phyloP scores from a whole-genome alignment of 2,113 vertebrate genomes.

The Podarcis raffonei region DNA sequence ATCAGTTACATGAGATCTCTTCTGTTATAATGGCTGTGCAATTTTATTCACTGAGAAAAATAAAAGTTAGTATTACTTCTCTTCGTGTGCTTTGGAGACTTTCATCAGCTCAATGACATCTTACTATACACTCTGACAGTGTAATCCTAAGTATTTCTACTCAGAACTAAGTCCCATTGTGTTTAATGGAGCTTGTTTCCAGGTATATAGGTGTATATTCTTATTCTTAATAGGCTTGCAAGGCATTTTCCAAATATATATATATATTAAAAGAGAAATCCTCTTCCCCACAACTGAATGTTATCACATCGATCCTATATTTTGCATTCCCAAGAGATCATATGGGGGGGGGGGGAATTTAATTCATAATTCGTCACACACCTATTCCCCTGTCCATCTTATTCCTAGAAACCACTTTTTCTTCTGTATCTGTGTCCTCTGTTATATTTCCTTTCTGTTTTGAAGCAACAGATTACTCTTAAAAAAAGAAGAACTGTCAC shows the following conservation, averaged over 20 bases:
- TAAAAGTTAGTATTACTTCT: background rate
- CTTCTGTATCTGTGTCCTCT: background rate
- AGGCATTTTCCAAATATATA: background rate
- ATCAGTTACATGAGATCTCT: background rate
- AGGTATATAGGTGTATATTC: too few relatives aligned
- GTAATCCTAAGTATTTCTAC: too few relatives aligned
- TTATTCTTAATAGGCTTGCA: too few relatives aligned
- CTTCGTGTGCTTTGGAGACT: background rate
- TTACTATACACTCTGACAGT: background rate
- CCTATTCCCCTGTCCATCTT: background rate
- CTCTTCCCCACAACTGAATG: background rate
- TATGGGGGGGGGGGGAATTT: background rate
- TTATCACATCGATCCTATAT: background rate
- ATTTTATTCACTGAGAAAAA: background rate
- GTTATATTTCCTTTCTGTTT: background rate
- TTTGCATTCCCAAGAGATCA: background rate
- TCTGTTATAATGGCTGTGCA: background rate
- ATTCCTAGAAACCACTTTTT: background rate
- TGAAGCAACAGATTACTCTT: background rate
- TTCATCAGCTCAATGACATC: background rate
- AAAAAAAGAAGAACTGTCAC: background rate
- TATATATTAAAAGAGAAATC: background rate
- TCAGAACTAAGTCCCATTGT: too few relatives aligned
- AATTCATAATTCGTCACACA: background rate
- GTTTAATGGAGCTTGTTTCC: too few relatives aligned